Evolutionary conservation across 1,140 invertebrate species (phyloP), one percentile per base, ranked within the genome.

Genomic region (Drosophila littoralis): DNA sequence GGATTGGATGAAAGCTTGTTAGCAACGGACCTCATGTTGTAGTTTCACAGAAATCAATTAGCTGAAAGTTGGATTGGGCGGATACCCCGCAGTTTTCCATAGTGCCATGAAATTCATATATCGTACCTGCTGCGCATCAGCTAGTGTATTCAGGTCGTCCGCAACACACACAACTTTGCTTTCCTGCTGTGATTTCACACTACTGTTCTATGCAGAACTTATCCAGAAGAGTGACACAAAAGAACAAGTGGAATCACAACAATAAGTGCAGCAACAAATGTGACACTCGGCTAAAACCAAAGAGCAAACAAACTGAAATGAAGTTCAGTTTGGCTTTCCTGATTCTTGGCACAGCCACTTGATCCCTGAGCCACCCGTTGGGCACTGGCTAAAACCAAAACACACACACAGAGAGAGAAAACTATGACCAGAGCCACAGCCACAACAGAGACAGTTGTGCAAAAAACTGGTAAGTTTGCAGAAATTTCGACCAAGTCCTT

Each of bases 181-280:
- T 4, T 17, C 22, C 22, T 6, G 54, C n/a, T 43, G 52, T 38
- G 36, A 42, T 55, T 55, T 40, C 22, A 17, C 12, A 42, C 17
- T 28, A 12, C 17, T 57, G 38, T 13, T 2, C 42, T 8, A 3
- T 17, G 57, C 42, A 35, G 57, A 15, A 12, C n/a, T 43, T 57
- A 6, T 17, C 9, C 17, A 8, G 8, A 28, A n/a, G 22, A 6
- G 55, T 9, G 15, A 13, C 42, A 35, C 28, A 13, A 35, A 59
- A 46, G 42, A 48, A 48, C 59, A 57, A 65, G 55, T 54, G 48
- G 54, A 73, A 73, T 73, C 55, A 73, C 68, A 73, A 73, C 64
- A 73, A 68, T 73, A 73, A 73, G 67, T 68, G 70, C 48, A 68
- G 70, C 70, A 65, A 57, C 60, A 73, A 73, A 28, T 72, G 69